Percentiles rank a stretch among this genome's conserved stretches.
Evolutionary conservation across 2,888 invertebrate species (phyloP).

Genomic region (Penaeus monodon): DNA sequence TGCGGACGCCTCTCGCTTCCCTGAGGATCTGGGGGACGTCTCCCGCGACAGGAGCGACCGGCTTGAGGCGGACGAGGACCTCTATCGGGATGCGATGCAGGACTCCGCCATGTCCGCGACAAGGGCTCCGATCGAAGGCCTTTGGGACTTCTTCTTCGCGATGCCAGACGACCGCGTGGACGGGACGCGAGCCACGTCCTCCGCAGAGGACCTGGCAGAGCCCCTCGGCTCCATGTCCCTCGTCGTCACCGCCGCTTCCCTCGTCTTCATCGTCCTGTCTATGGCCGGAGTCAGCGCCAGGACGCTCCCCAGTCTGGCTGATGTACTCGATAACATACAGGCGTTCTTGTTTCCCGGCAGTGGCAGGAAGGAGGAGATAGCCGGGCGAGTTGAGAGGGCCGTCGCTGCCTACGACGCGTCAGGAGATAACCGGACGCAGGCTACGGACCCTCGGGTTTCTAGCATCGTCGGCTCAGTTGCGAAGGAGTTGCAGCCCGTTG

Average conservation of each 20-base stretch:
- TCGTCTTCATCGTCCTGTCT: slow-evolving; percentile 3
- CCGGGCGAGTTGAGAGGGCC: background rate
- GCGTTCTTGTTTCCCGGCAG: too few species aligned
- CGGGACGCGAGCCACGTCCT: background rate
- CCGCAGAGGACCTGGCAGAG: background rate
- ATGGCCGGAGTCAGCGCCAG: background rate
- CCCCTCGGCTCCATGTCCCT: background rate
- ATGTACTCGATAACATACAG: too few species aligned
- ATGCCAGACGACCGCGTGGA: background rate
- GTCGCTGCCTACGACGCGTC: too few species aligned
- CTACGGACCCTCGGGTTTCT: background rate
- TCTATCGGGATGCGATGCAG: background rate
- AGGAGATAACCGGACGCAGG: background rate
- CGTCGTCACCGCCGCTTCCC: background rate
- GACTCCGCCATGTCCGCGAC: background rate
- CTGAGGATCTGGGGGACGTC: too few species aligned
- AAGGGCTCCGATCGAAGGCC: background rate
- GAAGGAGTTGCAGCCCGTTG: background rate
- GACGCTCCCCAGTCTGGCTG: too few species aligned
- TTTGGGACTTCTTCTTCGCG: too few species aligned
- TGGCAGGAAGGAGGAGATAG: too few species aligned
- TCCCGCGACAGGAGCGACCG: too few species aligned
- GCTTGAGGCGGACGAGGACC: too few species aligned
- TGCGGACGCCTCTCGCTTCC: too few species aligned
- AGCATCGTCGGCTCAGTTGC: too few species aligned